phyloP scores from a whole-genome alignment of 1,140 invertebrate species.

The Berghia stephanieae region DNA sequence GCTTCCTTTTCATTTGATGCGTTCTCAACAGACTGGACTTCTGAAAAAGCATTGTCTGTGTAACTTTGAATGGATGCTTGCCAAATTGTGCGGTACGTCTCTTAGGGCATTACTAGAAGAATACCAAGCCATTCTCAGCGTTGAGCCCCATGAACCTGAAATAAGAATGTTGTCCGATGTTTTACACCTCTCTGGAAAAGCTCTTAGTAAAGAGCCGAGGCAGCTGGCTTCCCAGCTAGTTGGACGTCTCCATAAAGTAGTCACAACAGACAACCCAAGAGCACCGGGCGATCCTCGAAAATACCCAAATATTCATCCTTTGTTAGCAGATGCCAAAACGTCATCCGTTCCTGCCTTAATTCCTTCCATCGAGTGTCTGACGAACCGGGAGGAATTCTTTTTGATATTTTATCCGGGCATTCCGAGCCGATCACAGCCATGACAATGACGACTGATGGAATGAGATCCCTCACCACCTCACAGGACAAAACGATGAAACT shows the following conservation, averaged over 20 bases:
- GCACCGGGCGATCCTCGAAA: slow-evolving; percentile 54
- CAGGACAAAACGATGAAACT: slow-evolving; percentile 61
- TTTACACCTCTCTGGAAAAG: slow-evolving; percentile 74
- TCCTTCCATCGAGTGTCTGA: slow-evolving; percentile 59
- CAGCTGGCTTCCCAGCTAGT: slow-evolving; percentile 95
- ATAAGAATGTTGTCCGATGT: slow-evolving; percentile 93
- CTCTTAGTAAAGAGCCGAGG: slow-evolving; percentile 87
- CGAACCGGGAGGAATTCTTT: slow-evolving; percentile 60
- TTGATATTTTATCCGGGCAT: slow-evolving; percentile 61
- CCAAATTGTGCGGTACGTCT: slow-evolving; percentile 93
- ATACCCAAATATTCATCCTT: slow-evolving; percentile 54
- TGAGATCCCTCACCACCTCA: slow-evolving; percentile 56
- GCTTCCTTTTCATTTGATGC: slow-evolving; percentile 79
- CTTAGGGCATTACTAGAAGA: slow-evolving; percentile 89
- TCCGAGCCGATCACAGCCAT: slow-evolving; percentile 60
- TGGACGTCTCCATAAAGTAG: slow-evolving; percentile 75
- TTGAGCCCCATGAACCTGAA: slow-evolving; percentile 83
- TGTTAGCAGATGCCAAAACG: slow-evolving; percentile 50
- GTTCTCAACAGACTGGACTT: slow-evolving; percentile 87
- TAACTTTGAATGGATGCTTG: slow-evolving; percentile 97
- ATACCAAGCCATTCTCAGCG: slow-evolving; percentile 84
- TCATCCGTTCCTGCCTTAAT: slow-evolving; percentile 56
- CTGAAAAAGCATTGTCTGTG: slow-evolving; percentile 93
- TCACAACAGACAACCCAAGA: slow-evolving; percentile 53
- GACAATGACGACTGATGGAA: slow-evolving; percentile 57